Evolutionary conservation across 2,888 invertebrate genomes (phyloP).

Genomic region (Euspilapteryx auroguttella): DNA sequence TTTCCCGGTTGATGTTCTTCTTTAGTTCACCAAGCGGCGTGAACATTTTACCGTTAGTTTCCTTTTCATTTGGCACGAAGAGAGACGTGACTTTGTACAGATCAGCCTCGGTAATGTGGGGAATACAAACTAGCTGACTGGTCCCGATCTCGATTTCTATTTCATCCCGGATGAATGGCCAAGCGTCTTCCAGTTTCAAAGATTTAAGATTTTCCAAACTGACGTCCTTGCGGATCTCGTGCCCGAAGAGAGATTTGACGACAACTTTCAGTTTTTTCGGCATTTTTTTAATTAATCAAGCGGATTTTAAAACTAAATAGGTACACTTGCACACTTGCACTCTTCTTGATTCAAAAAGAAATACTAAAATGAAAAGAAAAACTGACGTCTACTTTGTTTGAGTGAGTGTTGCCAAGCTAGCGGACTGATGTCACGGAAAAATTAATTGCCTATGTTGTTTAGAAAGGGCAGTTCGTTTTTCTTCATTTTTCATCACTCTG

Average conservation of each 20-base stretch:
- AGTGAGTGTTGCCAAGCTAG: no score
- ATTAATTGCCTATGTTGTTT: no score
- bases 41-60: conserved; percentile 47
- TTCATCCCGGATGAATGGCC: conserved; percentile 57
- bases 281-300: no score
- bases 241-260: conserved; percentile 49
- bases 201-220: conserved; percentile 43
- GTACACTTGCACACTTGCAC: no score
- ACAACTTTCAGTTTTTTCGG: conserved; percentile 54
- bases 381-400: no score
- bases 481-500: no score
- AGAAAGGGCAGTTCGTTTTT: no score
- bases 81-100: conserved; percentile 48
- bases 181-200: conserved; percentile 48
- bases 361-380: no score
- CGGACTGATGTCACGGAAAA: no score
- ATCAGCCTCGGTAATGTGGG: conserved; percentile 52
- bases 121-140: conserved; percentile 49
- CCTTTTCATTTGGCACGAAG: conserved; percentile 48
- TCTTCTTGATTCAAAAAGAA: no score
- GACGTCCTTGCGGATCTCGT: conserved; percentile 56
- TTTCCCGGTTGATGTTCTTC: conserved; percentile 38
- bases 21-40: conserved; percentile 42
- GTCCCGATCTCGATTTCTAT: conserved; percentile 55
- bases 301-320: no score